Evolutionary conservation across 1,140 invertebrate genomes (phyloP), one percentile per base, ranked within the genome.

Genomic region (Lerema accius): DNA sequence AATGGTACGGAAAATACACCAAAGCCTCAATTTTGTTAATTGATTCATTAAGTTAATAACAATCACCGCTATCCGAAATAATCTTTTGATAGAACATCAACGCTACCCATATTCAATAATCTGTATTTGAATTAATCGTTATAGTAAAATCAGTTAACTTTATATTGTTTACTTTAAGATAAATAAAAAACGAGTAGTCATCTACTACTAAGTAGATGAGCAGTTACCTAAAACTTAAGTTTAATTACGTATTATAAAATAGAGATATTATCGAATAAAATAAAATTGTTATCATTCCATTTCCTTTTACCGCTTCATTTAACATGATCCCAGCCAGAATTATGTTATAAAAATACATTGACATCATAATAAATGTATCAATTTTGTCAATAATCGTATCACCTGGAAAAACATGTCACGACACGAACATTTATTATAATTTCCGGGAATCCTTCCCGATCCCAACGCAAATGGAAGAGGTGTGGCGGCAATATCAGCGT

Each of bases 401-500:
- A 66, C 64, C 64, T 65, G 66, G 74, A 76, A 79, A 69, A 71
- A 76, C 71, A 68, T 82, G 78, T 80, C 82, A 82, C 71, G 66
- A 55, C 17, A 50, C 35, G 53, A 68, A 79, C 76, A 84, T 82
- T 79, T 82, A 82, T 84, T 73, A 84, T 77, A 84, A 84, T 78
- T 67, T 67, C 71, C 69, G 62, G 56, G 67, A 66, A 75, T 59
- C 63, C 63, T 60, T 14, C 58, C 53, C 46, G 43, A 65, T 56
- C 45, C 51, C 51, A 13, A 56, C 39, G 51, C 51, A 56, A 56
- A 56, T 56, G 51, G 51, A 56, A 56, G 35, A 53, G 51, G 51
- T 56, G 51, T 32, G 51, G 51, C 17, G 39, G 37, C 19, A 43
- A 32, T n/a, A 56, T 14, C 42, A 56, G 14, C 16, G 1, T 23